phyloP scores from a whole-genome alignment of 2,113 vertebrate species.

The Erythrolamprus reginae region DNA sequence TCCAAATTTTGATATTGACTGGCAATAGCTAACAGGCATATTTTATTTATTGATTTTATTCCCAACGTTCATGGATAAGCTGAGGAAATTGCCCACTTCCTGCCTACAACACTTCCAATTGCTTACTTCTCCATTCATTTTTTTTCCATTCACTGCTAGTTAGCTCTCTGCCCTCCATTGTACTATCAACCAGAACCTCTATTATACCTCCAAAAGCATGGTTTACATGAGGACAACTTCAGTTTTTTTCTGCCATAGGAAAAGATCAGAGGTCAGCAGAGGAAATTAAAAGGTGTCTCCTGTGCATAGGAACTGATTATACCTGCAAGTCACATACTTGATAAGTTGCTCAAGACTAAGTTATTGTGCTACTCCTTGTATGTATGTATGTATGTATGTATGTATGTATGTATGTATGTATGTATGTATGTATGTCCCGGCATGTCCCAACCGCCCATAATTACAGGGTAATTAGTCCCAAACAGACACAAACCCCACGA shows the following conservation, averaged over 20 bases:
- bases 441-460: no score
- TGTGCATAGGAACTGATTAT: background rate
- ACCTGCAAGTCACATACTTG: background rate
- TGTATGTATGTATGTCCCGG: no score
- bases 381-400: no score
- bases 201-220: background rate
- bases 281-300: background rate
- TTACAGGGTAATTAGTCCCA: no score
- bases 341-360: background rate
- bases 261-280: background rate
- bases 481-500: no score
- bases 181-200: background rate
- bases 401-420: no score
- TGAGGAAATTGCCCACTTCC: background rate
- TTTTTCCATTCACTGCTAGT: background rate
- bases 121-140: background rate
- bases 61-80: background rate
- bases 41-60: background rate
- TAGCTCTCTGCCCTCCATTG: background rate
- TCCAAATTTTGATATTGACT: background rate
- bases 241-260: background rate
- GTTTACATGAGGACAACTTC: no score
- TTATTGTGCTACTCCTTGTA: no score
- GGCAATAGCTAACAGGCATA: background rate
- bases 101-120: no score